Conservation (phyloP, 1,140 invertebrate species). For the Bombus waltoni region DNA sequence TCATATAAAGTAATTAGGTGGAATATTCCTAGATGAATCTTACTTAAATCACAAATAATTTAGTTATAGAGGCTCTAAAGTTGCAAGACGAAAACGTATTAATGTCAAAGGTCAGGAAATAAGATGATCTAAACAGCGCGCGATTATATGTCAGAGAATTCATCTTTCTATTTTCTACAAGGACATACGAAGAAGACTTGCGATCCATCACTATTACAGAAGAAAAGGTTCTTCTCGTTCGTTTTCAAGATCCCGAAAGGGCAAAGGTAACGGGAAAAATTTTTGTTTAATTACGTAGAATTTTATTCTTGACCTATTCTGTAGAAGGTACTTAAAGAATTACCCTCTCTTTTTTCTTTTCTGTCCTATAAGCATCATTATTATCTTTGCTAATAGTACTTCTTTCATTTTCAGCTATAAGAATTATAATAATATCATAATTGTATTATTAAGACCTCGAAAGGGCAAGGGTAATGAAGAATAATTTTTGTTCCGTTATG, state of each 20-base stretch:
- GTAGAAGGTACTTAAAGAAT: no score
- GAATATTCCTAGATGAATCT: no score
- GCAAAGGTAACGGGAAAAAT: neutral
- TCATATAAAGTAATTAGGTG: neutral
- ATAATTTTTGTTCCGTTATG: neutral
- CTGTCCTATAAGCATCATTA: no score
- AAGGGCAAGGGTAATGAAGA: no score
- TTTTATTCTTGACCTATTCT: no score
- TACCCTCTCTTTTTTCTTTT: no score
- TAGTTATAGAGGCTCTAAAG: neutral
- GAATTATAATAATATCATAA: neutral
- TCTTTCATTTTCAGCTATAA: neutral
- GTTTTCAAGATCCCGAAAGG: neutral
- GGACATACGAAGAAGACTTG: neutral
- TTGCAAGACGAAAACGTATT: neutral
- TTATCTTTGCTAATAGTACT: no score
- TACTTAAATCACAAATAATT: neutral
- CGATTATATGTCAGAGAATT: constrained; percentile 6
- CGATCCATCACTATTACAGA: neutral
- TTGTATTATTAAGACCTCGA: neutral
- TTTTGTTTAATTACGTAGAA: neutral
- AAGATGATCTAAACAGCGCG: constrained; percentile 15
- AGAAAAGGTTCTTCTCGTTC: neutral
- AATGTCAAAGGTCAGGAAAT: constrained; percentile 26
- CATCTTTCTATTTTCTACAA: constrained; percentile 27